Evolutionary conservation across 1,140 invertebrate species (phyloP), one percentile per base, ranked within the genome.

Genomic region (Mizuhopecten yessoensis): DNA sequence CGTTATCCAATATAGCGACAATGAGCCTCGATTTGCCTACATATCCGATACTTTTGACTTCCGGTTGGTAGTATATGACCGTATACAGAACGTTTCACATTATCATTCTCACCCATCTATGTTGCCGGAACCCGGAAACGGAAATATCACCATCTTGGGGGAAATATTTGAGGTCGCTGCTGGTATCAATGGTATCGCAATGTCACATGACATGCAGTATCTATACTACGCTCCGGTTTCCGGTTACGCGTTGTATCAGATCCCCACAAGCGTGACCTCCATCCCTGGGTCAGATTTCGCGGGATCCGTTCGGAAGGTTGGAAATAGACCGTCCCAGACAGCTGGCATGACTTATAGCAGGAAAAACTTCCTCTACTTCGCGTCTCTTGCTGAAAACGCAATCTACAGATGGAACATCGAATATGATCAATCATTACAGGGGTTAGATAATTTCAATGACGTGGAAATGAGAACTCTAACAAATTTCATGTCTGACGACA

Each of bases 21-120:
- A 86, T 15, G 88, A 90, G 20, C 90, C 91, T 0, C 87, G 90
- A 17, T 94, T 89, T 75, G 94, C 93, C 0, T 95, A 94, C 92
- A 94, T 95, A 17, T 93, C 92, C 11, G 93, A 95, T 89, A 93
- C 92, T 0, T 57, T 90, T 0, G 92, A 91, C 20, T 88, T 88
- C 20, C 91, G 89, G 75, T 23, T 95, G 5, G 86, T 93, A 33
- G 92, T 94, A 2, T 95, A 93, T 91, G 91, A 94, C 87, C 87
- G 88, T 13, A 86, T 34, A 34, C 33, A 87, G 11, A 91, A 93
- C 42, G 11, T 29, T 7, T 92, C 93, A 0, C 91, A 93, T 57
- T 75, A 34, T 23, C 89, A 94, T 57, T 29, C 75, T 15, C 91
- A 95, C 86, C 11, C 88, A 10, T 92, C 93, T n/a, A 93, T 94